phyloP scores from a whole-genome alignment of 64 coral and sea anemone species.

The Actinia equina region DNA sequence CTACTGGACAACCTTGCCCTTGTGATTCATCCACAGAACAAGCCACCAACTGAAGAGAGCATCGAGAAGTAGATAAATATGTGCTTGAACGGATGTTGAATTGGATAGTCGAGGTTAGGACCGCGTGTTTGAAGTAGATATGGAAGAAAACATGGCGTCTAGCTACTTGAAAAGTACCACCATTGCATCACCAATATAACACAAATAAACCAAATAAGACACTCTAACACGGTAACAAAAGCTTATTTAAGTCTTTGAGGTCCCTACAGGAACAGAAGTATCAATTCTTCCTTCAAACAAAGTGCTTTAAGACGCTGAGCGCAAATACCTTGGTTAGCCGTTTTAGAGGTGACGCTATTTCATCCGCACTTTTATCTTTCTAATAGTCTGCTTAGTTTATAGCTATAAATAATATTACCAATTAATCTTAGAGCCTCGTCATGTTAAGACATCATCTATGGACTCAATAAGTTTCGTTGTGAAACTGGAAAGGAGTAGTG shows the following conservation, averaged over 20 bases:
- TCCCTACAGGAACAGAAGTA: neutral
- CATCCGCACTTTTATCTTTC: neutral
- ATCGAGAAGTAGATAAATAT: neutral
- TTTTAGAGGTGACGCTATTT: constrained; percentile 1
- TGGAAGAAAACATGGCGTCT: constrained; percentile 5
- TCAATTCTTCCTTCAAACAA: neutral
- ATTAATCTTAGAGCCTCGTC: neutral
- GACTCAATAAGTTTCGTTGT: too few relatives aligned
- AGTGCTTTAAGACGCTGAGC: constrained; percentile 11
- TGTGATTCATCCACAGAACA: neutral
- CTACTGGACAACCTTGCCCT: neutral
- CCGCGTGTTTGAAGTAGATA: constrained; percentile 15
- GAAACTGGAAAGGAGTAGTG: too few relatives aligned
- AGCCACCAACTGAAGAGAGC: neutral
- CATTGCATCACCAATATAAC: constrained; percentile 11
- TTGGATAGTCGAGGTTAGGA: neutral
- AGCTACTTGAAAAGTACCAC: neutral
- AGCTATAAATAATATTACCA: neutral
- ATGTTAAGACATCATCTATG: too few relatives aligned
- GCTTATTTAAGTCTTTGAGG: neutral
- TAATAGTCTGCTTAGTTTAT: neutral
- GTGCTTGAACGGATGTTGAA: neutral
- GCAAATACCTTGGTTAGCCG: neutral
- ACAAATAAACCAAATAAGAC: neutral
- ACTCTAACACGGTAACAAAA: neutral